Conservation (phyloP, 2,888 invertebrate species). For the Polydrusus cervinus region DNA sequence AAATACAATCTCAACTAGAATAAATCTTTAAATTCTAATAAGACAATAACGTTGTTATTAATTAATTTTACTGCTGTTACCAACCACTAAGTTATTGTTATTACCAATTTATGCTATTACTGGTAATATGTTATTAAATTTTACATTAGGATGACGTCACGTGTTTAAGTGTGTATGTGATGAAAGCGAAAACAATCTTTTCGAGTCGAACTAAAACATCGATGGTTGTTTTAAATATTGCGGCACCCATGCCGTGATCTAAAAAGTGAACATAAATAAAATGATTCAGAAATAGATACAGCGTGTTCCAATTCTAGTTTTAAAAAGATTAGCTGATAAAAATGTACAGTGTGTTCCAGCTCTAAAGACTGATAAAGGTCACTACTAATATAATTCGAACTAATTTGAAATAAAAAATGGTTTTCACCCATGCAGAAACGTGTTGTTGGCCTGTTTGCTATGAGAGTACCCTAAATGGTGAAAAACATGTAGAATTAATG, state of each 20-base stretch:
- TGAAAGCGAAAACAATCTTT: slow-evolving; percentile 30
- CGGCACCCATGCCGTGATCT: neutral
- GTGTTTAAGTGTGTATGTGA: slow-evolving; percentile 23
- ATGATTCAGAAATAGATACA: slow-evolving; percentile 3
- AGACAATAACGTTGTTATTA: neutral
- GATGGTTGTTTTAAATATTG: slow-evolving; percentile 15
- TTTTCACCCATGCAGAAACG: no score
- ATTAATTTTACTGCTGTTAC: neutral
- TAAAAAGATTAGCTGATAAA: neutral
- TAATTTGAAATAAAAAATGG: no score
- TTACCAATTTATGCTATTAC: neutral
- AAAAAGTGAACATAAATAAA: slow-evolving; percentile 1
- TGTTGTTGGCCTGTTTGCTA: no score
- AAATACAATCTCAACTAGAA: neutral
- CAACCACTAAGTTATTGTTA: neutral
- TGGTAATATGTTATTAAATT: slow-evolving; percentile 15
- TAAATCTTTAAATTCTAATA: neutral
- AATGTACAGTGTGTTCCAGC: neutral
- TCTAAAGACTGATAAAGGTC: no score
- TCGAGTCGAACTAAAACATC: slow-evolving; percentile 14
- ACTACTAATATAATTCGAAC: no score
- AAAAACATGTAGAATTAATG: no score
- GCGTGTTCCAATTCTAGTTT: neutral
- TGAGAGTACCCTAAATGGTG: no score
- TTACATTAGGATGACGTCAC: slow-evolving; percentile 15